Percentiles rank a stretch among this genome's conserved stretches.
phyloP scores from a whole-genome alignment of 2,113 vertebrate species.

The Anolis sagrei region DNA sequence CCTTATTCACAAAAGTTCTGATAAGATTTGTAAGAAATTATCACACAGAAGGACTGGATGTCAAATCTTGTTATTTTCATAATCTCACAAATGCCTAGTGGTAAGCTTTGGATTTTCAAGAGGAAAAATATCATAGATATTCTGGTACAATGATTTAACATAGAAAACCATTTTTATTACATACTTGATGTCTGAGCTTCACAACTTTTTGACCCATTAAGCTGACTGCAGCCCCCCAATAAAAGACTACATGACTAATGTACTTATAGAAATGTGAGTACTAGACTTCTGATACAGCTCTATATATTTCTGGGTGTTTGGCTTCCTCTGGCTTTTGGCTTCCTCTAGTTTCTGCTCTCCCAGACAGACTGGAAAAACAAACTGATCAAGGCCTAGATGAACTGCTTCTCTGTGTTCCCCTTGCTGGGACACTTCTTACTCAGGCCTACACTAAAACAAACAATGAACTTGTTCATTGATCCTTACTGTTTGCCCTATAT shows the following conservation, averaged over 20 bases:
- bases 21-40: neutral
- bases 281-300: no score
- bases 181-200: neutral
- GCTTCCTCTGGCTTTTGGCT: neutral
- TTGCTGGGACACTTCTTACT: neutral
- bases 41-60: neutral
- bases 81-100: neutral
- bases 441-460: neutral
- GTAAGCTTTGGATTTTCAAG: neutral
- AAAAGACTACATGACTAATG: no score
- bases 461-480: neutral
- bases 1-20: neutral
- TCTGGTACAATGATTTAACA: neutral
- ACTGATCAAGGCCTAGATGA: neutral
- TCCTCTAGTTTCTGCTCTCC: neutral
- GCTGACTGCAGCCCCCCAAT: neutral
- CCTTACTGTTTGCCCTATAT: conserved; percentile 1
- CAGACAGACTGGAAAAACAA: neutral
- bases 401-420: neutral
- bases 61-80: neutral
- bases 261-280: no score
- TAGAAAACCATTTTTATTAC: neutral
- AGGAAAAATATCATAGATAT: neutral
- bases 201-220: neutral
- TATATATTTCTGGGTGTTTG: neutral